Conservation (phyloP, 2,888 invertebrate species). For the Dynastes grantii region DNA sequence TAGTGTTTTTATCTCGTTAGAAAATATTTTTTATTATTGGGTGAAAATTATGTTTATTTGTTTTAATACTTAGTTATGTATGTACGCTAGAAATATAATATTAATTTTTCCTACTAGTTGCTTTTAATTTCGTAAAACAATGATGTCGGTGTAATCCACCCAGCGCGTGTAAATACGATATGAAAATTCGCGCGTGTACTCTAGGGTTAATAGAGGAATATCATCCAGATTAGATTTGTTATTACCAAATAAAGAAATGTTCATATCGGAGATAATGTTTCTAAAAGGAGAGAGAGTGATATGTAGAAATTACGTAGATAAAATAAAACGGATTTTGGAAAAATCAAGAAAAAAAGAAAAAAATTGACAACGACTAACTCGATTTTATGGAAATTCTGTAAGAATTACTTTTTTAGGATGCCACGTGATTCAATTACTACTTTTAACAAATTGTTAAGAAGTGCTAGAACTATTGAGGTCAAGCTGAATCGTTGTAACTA, state of each 20-base stretch:
- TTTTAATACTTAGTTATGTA: not conserved
- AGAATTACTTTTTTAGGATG: not conserved
- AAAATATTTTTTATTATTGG: constrained; percentile 6
- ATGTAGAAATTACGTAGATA: too few relatives aligned
- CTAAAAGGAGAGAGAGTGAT: too few relatives aligned
- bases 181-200: constrained; percentile 2
- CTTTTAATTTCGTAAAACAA: too few relatives aligned
- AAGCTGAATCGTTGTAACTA: not conserved
- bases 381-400: too few relatives aligned
- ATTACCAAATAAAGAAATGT: too few relatives aligned
- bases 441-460: constrained; percentile 1
- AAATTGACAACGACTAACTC: too few relatives aligned
- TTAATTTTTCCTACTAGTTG: too few relatives aligned
- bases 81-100: too few relatives aligned
- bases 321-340: too few relatives aligned
- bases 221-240: too few relatives aligned
- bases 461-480: not conserved
- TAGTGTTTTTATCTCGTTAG: not conserved
- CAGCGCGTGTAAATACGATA: not conserved
- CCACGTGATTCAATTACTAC: constrained; percentile 4
- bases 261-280: too few relatives aligned
- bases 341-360: too few relatives aligned
- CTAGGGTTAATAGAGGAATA: not conserved
- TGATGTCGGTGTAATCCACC: not conserved
- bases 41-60: not conserved